Percentiles rank a stretch among this genome's conserved stretches.
These are phyloP conservation scores for Thecocarcelia acutangulata DNA, from an alignment of 2,888 invertebrate species.

Conservation along the genomic window DNA sequence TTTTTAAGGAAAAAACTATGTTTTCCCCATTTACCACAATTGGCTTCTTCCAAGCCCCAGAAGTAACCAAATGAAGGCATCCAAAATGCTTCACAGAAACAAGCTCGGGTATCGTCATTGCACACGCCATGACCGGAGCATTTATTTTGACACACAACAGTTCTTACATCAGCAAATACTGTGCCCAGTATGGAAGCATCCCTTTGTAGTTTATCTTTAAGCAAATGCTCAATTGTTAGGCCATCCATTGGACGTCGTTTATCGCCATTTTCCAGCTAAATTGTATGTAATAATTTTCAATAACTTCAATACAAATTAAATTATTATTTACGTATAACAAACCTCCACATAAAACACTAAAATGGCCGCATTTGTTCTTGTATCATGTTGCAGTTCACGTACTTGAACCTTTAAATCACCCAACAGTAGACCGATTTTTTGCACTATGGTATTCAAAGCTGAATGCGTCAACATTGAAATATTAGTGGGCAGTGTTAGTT, in stretches of 20 bases:
- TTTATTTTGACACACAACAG: constrained; percentile 93
- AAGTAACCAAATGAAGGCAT: constrained; percentile 91
- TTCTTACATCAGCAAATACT: constrained; percentile 89
- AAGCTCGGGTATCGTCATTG: constrained; percentile 90
- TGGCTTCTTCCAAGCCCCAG: constrained; percentile 86
- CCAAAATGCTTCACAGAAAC: constrained; percentile 97
- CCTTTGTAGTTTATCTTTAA: constrained; percentile 86
- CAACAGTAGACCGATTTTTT: constrained; percentile 90
- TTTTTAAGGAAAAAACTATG: no score
- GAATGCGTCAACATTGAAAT: constrained; percentile 86
- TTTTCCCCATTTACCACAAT: constrained; percentile 87
- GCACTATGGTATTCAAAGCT: constrained; percentile 86
- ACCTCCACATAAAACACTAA: constrained; percentile 87
- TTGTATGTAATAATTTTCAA: not conserved
- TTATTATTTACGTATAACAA: not conserved
- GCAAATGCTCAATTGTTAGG: constrained; percentile 85
- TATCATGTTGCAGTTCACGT: constrained; percentile 84
- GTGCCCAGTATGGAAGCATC: constrained; percentile 87
- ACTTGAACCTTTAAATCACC: constrained; percentile 87
- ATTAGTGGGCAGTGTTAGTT: constrained; percentile 90
- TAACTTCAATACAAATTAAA: not conserved
- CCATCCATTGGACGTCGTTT: constrained; percentile 82
- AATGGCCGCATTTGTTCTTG: constrained; percentile 85
- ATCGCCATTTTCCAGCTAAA: constrained; percentile 53
- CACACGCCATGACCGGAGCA: constrained; percentile 96